Evolutionary conservation across 2,888 invertebrate genomes (phyloP), one percentile per base, ranked within the genome.

Genomic region (Diadegma fenestrale): DNA sequence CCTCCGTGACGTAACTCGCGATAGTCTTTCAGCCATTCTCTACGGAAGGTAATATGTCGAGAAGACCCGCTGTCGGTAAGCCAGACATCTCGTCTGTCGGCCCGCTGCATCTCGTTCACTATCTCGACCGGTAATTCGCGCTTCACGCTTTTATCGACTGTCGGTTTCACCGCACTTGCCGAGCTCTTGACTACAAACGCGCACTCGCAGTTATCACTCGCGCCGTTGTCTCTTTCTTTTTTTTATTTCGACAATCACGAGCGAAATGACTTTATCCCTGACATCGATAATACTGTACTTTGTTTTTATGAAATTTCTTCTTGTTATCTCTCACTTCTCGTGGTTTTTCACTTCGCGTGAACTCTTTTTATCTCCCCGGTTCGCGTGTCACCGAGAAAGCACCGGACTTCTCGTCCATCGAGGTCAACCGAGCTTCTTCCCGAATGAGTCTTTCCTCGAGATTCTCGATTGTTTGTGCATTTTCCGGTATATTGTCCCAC

Each of bases 41-140:
- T 30, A 6, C 80, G 66, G 54, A 45, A 84, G 7, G 75, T 75
- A 14, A 86, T 75, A n/a, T 86, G 86, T 17, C 83, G n/a, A 7
- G 79, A 85, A 22, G 78, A 51, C 22, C 82, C 85, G 30, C 85
- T 85, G 68, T 82, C 82, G 43, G 68, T 73, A 26, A 85, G 43
- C 85, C 78, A 85, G 33, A 63, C 61, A 19, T 85, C 85, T 26
- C 63, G 14, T n/a, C 17, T 17, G 37, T 63, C 51, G 19, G 69
- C 75, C 19, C 37, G 14, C 48, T 80, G 3, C 43, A 75, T 45
- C 30, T 43, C 75, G 51, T 33, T 69, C 2, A 51, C 30, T 30
- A 48, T 33, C 26, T 33, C 69, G 48, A 30, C 51, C 10, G 69
- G 69, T 30, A 51, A 17, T n/a, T 48, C 69, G 33, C 17, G 5